Conservation (phyloP, 2,797 vertebrate species). For the Coranthus polyacanthus region DNA sequence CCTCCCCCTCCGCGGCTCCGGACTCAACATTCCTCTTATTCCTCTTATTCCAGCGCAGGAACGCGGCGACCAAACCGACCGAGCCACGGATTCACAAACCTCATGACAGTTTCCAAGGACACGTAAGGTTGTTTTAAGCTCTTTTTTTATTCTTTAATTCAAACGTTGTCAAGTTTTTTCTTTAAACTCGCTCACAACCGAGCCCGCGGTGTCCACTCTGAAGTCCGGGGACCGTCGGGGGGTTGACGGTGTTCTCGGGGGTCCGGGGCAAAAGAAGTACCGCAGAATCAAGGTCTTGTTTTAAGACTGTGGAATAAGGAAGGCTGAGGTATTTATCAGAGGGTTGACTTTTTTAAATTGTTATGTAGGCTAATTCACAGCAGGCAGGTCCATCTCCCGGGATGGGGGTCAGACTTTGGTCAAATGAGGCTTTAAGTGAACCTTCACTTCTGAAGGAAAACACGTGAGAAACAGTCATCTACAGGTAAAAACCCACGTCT, state of each 20-base stretch:
- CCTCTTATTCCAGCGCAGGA: slow-evolving; percentile 28
- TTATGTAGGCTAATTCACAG: background rate
- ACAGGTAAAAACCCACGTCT: too few relatives aligned
- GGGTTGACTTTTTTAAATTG: background rate
- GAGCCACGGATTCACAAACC: slow-evolving; percentile 27
- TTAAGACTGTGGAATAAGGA: fast-evolving
- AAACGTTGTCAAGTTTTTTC: background rate
- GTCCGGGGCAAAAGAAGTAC: background rate
- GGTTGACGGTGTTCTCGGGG: slow-evolving; percentile 14
- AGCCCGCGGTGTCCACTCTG: background rate
- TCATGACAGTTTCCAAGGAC: slow-evolving; percentile 51
- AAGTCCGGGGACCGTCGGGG: slow-evolving; percentile 31
- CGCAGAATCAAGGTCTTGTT: background rate
- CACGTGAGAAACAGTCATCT: background rate
- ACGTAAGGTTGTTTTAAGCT: slow-evolving; percentile 41
- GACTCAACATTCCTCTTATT: slow-evolving; percentile 63
- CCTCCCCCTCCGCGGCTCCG: slow-evolving; percentile 11
- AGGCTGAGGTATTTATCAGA: fast-evolving
- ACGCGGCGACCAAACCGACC: slow-evolving; percentile 20
- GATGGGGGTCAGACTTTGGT: slow-evolving; percentile 8
- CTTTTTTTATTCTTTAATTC: fast-evolving
- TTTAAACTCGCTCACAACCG: slow-evolving; percentile 17
- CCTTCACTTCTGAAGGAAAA: background rate
- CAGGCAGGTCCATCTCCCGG: background rate
- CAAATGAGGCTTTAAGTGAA: background rate